These are phyloP conservation scores for Drosophila emarginata DNA, from an alignment of 2,888 invertebrate species.

Conservation along the genomic window DNA sequence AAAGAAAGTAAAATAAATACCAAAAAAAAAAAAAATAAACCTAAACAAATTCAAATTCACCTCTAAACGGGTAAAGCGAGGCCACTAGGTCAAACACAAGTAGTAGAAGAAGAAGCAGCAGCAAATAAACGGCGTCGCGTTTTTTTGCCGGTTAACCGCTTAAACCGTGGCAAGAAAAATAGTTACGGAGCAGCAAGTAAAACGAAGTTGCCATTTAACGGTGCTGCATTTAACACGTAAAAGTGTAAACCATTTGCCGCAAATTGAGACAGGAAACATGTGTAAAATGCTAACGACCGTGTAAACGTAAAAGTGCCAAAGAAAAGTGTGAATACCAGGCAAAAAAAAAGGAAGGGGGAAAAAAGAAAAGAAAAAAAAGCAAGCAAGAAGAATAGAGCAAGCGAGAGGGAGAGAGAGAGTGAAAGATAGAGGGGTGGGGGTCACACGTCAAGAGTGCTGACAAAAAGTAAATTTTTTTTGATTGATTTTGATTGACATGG, in stretches of 20 bases:
- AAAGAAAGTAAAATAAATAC: not conserved
- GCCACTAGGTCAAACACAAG: slow-evolving; percentile 16
- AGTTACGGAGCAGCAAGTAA: not conserved
- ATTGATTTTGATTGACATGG: slow-evolving; percentile 77
- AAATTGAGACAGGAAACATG: slow-evolving; percentile 49
- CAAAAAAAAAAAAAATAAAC: too few relatives aligned
- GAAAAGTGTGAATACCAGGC: not conserved
- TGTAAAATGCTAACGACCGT: slow-evolving; percentile 60
- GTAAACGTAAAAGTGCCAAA: slow-evolving; percentile 23
- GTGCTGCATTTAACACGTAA: slow-evolving; percentile 5
- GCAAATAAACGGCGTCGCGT: not conserved
- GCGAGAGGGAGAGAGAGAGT: slow-evolving; percentile 16
- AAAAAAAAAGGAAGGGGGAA: not conserved
- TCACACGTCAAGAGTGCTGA: slow-evolving; percentile 31
- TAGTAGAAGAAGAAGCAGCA: not conserved
- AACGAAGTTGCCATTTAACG: not conserved
- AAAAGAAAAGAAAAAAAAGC: slow-evolving; percentile 7
- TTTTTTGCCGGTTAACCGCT: slow-evolving; percentile 12
- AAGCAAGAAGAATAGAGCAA: not conserved
- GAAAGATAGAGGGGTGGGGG: not conserved
- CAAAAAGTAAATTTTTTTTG: slow-evolving; percentile 49
- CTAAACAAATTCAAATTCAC: slow-evolving; percentile 2
- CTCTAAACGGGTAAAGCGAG: not conserved
- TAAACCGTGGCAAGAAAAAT: slow-evolving; percentile 12
- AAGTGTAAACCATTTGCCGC: slow-evolving; percentile 43